phyloP scores from a whole-genome alignment of 2,797 vertebrate species.

The Urocyon cinereoargenteus region DNA sequence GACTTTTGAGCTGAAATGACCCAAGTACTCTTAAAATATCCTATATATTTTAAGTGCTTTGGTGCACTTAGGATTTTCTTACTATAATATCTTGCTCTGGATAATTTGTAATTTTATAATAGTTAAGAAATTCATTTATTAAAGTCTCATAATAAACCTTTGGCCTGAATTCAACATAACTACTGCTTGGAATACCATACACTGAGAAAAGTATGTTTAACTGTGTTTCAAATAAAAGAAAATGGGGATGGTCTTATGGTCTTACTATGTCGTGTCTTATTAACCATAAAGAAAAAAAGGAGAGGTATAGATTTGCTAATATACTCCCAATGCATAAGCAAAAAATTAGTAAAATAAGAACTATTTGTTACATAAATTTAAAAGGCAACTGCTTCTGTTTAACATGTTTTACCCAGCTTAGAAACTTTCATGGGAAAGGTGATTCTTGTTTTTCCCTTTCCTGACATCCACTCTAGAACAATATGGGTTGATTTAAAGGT shows the following conservation, averaged over 20 bases:
- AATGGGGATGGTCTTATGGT: not conserved
- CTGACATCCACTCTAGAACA: not conserved
- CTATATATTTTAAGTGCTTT: not conserved
- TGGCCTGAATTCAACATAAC: constrained; percentile 22
- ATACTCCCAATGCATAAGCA: constrained; percentile 2
- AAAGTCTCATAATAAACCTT: not conserved
- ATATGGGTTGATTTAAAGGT: not conserved
- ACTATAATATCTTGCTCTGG: not conserved
- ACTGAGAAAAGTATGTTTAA: not conserved
- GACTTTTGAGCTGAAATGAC: constrained; percentile 20
- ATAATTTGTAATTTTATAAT: constrained; percentile 27
- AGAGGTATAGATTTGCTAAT: not conserved
- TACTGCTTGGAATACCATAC: not conserved
- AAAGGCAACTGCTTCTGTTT: constrained; percentile 42
- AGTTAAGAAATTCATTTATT: not conserved
- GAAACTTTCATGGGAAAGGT: constrained; percentile 3
- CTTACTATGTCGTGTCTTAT: not conserved
- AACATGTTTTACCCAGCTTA: constrained; percentile 15
- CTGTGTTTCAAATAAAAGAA: constrained; percentile 25
- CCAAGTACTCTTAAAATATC: not conserved
- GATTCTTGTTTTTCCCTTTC: not conserved
- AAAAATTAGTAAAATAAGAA: constrained; percentile 21
- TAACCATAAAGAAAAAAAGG: constrained; percentile 3
- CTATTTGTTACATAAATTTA: constrained; percentile 60
- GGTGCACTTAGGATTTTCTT: not conserved